Evolutionary conservation across 1,140 invertebrate species (phyloP), one percentile per base, ranked within the genome.

Genomic region (Mizuhopecten yessoensis): DNA sequence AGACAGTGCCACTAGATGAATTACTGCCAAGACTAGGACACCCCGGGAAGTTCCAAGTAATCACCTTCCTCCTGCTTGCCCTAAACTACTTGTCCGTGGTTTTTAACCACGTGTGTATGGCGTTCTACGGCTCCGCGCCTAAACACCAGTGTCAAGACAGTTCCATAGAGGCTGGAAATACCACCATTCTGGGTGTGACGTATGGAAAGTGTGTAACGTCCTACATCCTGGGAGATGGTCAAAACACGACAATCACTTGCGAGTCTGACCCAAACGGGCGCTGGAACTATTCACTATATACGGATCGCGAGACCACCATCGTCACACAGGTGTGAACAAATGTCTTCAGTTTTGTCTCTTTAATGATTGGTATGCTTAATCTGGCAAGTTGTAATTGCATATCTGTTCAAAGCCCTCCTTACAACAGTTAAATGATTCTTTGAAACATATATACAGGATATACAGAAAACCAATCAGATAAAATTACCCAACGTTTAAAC

Each of bases 81-180:
- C 89, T 94, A 3, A 95, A 95, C 91, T 94, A 94, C 86, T 94
- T 94, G 87, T 93, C 93, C 0, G 75, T 94, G n/a, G 91, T 94
- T 9, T 94, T 94, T 89, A 94, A 95, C 86, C 92, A 94, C 92
- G 91, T 95, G 0, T 90, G 92, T 57, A 94, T 94, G 93, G 93
- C 94, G 0, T 94, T 95, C 42, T 93, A 93, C 88, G 93, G 94
- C 33, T 89, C 90, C 42, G 89, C 90, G 23, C 90, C 91, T 10
- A 92, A 88, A 75, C 57, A 75, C 87, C 49, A 93, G 87, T 94
- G 94, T 91, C 36, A 91, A n/a, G 89, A 92, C 39, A 89, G 36
- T 11, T 23, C n/a, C 57, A 75, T 75, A 29, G 57, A 29, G n/a
- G 11, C 23, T 75, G 57, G 57, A 3, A 75, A 75, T 11, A 75